Base-by-base conservation (phyloP, 1,140 invertebrate genomes). In the Heliothis virescens region DNA sequence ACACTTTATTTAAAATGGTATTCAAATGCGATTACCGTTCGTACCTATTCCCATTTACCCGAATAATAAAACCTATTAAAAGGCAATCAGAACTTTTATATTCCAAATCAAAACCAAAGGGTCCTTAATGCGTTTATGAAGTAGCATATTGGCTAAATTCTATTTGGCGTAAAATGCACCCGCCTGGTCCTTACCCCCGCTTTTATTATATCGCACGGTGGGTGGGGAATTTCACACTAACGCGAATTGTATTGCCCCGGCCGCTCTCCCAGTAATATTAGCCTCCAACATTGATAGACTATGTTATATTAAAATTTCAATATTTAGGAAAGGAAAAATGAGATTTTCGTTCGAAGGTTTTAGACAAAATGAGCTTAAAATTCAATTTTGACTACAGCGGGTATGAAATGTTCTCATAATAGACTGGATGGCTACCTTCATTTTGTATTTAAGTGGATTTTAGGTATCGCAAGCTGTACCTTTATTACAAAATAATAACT, bases 301-400 rank as follows among this genome's bases (percentile, higher is more conserved):
- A 75, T 75, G 53, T 62, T 62, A 75, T 75, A 75, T 75, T 75
- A 75, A 75, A 75, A 62, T 75, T 75, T 75, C 72, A 75, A 75
- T 75, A 75, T 75, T 34, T 59, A 75, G 10, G 72, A 62, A 75
- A 57, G 16, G 26, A 55, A n/a, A 13, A 15, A 21, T n/a, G 29
- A 41, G 34, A 59, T 59, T 73, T 73, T 73, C 15, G 1, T 59
- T 41, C 34, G 2, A 34, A 75, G 47, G 15, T 75, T 50, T 10
- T 57, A 29, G 50, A 72, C 7, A 26, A 34, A 55, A 55, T 34
- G 48, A 18, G 41, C 62, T 62, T 62, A 41, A 29, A 15, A 13
- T 59, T 12, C 57, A 59, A 11, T 10, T 52, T 34, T 1, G 29
- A 34, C 29, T 34, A 34, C n/a, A n/a, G n/a, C n/a, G n/a, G n/a